Percentiles rank a stretch among this genome's conserved stretches.
Evolutionary conservation across 1,140 invertebrate genomes (phyloP).

Genomic region (Anadara kagoshimensis): DNA sequence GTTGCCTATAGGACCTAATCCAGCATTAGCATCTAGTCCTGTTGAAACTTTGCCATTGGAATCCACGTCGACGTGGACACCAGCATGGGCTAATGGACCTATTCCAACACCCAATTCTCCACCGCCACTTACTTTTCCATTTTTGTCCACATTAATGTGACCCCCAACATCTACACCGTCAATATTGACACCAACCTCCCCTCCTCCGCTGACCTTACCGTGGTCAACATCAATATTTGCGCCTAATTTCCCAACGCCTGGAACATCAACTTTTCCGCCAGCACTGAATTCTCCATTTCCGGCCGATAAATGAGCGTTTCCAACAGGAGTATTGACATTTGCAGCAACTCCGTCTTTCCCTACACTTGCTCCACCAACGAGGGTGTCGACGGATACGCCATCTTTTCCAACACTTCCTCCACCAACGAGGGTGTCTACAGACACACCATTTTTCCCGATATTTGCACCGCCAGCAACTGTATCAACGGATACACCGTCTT

Average conservation of each 20-base stretch:
- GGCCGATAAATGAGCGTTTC: neutral
- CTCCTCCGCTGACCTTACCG: conserved; percentile 15
- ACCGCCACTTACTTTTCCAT: conserved; percentile 19
- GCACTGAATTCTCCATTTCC: neutral
- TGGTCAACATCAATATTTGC: conserved; percentile 13
- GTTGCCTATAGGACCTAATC: neutral
- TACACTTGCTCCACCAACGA: neutral
- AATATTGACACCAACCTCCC: conserved; percentile 8
- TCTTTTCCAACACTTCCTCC: conserved; percentile 9
- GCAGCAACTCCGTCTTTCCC: neutral
- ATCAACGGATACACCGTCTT: conserved; percentile 11
- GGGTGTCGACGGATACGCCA: conserved; percentile 11
- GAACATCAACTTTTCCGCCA: conserved; percentile 7
- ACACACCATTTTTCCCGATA: conserved; percentile 9
- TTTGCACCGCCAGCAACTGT: conserved; percentile 6
- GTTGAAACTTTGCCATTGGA: conserved; percentile 18
- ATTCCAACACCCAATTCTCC: conserved; percentile 12
- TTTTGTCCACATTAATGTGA: conserved; percentile 25
- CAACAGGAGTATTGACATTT: conserved; percentile 1
- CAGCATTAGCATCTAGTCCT: conserved; percentile 10
- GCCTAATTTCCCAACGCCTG: neutral
- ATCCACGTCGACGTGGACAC: conserved; percentile 21
- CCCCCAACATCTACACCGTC: conserved; percentile 16
- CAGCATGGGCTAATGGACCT: conserved; percentile 9
- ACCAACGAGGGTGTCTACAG: conserved; percentile 16